phyloP scores from a whole-genome alignment of 2,888 invertebrate species.

The Watsonalla binaria region DNA sequence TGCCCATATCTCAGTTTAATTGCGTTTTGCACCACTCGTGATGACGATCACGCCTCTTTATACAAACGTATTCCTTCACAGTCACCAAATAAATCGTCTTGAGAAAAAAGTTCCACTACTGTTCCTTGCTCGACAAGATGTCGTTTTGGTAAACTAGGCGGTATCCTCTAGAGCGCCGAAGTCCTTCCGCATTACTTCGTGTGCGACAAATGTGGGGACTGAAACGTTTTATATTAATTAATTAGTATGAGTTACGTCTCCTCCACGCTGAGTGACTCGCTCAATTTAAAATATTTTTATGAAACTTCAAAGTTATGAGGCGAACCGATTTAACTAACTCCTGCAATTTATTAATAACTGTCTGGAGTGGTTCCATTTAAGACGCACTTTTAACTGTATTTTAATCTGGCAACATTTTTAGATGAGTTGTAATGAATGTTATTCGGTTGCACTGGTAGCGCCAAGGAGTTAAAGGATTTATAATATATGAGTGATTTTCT shows the following conservation, averaged over 20 bases:
- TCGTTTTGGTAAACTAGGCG: background rate
- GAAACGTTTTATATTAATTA: background rate
- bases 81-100: slow-evolving; percentile 11
- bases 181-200: background rate
- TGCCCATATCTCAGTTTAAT: slow-evolving; percentile 27
- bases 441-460: too few species aligned
- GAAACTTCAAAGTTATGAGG: background rate
- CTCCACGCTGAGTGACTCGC: background rate
- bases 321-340: background rate
- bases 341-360: background rate
- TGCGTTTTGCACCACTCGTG: slow-evolving; percentile 11
- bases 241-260: background rate
- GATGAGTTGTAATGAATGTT: too few species aligned
- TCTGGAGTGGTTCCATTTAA: background rate
- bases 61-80: slow-evolving; percentile 14
- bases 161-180: background rate
- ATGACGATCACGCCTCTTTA: slow-evolving; percentile 2
- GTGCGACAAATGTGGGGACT: background rate
- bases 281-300: background rate
- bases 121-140: background rate
- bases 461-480: too few species aligned
- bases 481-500: too few species aligned
- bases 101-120: slow-evolving; percentile 1
- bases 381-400: too few species aligned
- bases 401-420: too few species aligned